Evolutionary conservation across 1,140 invertebrate genomes (phyloP).

Genomic region (Aphaenogaster floridana): DNA sequence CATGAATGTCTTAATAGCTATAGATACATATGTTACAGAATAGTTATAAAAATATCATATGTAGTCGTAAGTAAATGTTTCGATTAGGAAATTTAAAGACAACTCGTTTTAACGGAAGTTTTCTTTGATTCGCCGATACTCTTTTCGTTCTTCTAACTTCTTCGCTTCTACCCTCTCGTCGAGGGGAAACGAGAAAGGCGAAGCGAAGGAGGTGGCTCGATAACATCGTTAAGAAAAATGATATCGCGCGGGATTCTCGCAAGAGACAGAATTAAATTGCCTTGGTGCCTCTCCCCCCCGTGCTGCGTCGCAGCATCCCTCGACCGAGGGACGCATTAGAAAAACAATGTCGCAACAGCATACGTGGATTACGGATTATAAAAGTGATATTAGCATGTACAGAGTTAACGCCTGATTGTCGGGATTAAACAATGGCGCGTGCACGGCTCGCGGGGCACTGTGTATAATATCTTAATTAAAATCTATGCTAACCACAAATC

Average conservation of each 20-base stretch:
- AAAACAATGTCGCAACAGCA: conserved; percentile 10
- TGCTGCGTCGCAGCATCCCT: conserved; percentile 40
- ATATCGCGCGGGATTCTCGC: conserved; percentile 26
- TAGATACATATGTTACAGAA: conserved; percentile 18
- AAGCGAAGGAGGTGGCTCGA: neutral
- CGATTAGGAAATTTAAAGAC: neutral
- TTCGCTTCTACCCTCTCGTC: neutral
- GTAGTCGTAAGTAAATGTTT: conserved; percentile 27
- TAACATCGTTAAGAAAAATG: conserved; percentile 32
- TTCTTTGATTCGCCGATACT: neutral
- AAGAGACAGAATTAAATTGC: conserved; percentile 49
- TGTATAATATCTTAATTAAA: conserved; percentile 83
- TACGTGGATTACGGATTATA: neutral
- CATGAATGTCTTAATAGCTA: conserved; percentile 13
- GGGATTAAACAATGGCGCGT: conserved; percentile 68
- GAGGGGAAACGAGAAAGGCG: neutral
- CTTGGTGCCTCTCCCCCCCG: conserved; percentile 55
- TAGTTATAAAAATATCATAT: conserved; percentile 16
- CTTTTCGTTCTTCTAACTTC: neutral
- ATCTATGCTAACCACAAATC: conserved; percentile 78
- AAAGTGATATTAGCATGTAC: conserved; percentile 58
- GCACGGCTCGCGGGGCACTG: conserved; percentile 70
- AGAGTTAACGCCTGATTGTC: conserved; percentile 55
- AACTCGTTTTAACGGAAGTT: neutral
- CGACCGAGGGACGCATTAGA: neutral